Percentiles rank a stretch among this genome's conserved stretches.
phyloP scores from a whole-genome alignment of 2,797 vertebrate species.

The Alauda arvensis region DNA sequence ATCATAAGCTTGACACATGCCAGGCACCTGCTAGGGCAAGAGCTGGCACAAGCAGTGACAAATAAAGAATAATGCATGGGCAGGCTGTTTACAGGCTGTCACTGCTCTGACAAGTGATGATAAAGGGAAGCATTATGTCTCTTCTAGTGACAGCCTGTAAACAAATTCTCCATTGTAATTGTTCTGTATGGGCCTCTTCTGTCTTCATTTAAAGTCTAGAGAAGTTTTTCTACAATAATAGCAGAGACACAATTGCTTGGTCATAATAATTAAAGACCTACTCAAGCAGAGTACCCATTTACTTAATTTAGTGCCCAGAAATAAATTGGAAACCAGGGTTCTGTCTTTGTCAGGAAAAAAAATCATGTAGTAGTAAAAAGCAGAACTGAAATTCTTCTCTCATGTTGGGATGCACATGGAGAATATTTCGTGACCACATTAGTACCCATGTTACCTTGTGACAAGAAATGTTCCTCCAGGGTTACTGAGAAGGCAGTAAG shows the following conservation, averaged over 20 bases:
- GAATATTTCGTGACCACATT: background rate
- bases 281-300: background rate
- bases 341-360: background rate
- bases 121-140: conserved; percentile 60
- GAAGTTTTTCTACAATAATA: conserved; percentile 33
- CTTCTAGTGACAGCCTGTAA: conserved; percentile 49
- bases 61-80: conserved; percentile 59
- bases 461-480: background rate
- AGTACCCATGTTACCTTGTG: background rate
- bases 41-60: conserved; percentile 55
- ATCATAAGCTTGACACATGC: conserved; percentile 72
- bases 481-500: background rate
- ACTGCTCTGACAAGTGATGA: conserved; percentile 64
- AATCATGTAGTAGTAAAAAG: background rate
- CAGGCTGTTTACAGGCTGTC: conserved; percentile 69
- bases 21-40: conserved; percentile 65
- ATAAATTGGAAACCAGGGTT: background rate
- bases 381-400: background rate
- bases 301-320: background rate
- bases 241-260: background rate
- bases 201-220: conserved; percentile 60
- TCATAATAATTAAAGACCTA: conserved; percentile 8
- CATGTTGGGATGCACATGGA: background rate
- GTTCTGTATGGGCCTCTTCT: conserved; percentile 42
- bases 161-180: conserved; percentile 63